Base-by-base conservation (phyloP, 2,797 vertebrate genomes). In the Apogon hyalosoma region DNA sequence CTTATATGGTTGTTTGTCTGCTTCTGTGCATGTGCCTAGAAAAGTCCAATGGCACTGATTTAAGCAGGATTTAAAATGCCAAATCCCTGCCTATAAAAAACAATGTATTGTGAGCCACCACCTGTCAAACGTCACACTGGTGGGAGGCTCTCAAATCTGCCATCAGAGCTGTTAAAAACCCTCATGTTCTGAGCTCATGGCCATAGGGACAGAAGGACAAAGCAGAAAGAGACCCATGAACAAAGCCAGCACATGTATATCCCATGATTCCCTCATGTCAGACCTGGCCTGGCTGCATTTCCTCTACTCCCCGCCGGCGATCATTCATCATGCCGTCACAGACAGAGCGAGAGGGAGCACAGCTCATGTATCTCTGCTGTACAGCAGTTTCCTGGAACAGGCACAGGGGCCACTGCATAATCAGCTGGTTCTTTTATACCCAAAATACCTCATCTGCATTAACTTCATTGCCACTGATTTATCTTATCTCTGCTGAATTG, bases 391-490 rank as follows among this genome's bases (percentile, higher is more conserved):
- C 70, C 66, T 77, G 79, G 70, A 88, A 78, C 55, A 64, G 71
- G 64, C 54, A 40, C 16, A 8, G 18, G 49, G 76, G 50, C 73
- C 75, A 39, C 65, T 77, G 86, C 73, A 86, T 86, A 85, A 90
- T 86, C 75, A 87, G 70, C 79, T 39, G 66, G 18, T 78, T 79
- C 58, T 73, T 81, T 85, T 76, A 69, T 85, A 68, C 68, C 57
- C 49, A 64, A 83, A 87, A 90, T 84, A 82, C 74, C 77, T 87
- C 61, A 86, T 90, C 82, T 90, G 83, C 87, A 87, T 90, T 71
- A 84, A 75, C 67, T 84, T 78, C 59, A 79, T 64, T 38, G 6
- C 69, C 53, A 69, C 77, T 63, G 75, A 85, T 82, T 82, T 63
- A 74, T 82, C 78, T 87, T 71, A 77, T 87, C 84, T 75, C 60